Percentiles rank a stretch among this genome's conserved stretches.
phyloP scores from a whole-genome alignment of 2,113 vertebrate genomes.

The Spea bombifrons region DNA sequence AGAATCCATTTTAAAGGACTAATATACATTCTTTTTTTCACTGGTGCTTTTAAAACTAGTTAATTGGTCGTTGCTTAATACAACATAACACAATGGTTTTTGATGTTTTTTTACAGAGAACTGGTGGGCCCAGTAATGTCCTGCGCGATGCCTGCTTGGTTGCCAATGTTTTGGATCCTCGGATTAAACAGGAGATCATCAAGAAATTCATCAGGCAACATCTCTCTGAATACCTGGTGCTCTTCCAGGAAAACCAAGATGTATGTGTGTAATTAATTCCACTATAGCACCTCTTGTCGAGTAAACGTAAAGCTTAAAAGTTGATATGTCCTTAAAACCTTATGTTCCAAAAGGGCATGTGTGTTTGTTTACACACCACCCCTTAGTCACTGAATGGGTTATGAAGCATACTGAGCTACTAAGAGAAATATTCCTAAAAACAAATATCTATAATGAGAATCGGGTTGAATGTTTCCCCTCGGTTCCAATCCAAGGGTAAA shows the following conservation, averaged over 20 bases:
- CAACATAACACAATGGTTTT: neutral
- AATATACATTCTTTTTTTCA: neutral
- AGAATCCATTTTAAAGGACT: too few species aligned
- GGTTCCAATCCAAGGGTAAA: too few species aligned
- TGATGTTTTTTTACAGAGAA: conserved; percentile 69
- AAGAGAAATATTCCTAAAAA: too few species aligned
- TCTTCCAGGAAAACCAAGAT: conserved; percentile 98
- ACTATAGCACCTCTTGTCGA: too few species aligned
- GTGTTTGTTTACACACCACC: too few species aligned
- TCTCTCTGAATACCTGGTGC: conserved; percentile 91
- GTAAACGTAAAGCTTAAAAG: too few species aligned
- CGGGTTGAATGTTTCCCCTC: too few species aligned
- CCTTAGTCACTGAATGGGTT: too few species aligned
- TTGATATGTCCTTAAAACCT: too few species aligned
- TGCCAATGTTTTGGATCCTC: conserved; percentile 90
- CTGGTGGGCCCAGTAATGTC: conserved; percentile 91
- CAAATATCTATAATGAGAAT: too few species aligned
- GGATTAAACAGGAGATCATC: conserved; percentile 97
- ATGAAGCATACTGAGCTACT: too few species aligned
- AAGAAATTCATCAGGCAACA: conserved; percentile 98
- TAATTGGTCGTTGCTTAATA: neutral
- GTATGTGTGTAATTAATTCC: conserved; percentile 66
- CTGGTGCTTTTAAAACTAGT: neutral
- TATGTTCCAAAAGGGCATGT: too few species aligned
- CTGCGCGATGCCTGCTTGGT: conserved; percentile 92